These are phyloP conservation scores for Trisateles emortualis DNA, from an alignment of 2,888 invertebrate genomes.

Conservation along the genomic window DNA sequence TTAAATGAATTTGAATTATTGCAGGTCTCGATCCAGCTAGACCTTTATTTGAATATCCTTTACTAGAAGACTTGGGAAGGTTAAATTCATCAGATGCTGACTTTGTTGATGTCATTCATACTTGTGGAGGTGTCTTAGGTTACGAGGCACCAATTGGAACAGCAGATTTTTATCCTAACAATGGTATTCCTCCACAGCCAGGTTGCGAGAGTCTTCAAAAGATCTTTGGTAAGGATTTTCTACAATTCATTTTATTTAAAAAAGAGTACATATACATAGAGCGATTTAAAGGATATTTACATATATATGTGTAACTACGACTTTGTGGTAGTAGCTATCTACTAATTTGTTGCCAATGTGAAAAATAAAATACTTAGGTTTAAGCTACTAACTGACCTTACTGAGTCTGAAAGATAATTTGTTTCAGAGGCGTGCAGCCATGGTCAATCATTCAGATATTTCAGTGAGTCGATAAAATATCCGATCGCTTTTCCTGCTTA, in stretches of 20 bases:
- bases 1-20: slow-evolving; percentile 3
- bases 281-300: no score
- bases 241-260: not conserved
- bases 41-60: slow-evolving; percentile 88
- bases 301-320: no score
- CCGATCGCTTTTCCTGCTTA: slow-evolving; percentile 82
- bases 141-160: slow-evolving; percentile 88
- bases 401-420: not conserved
- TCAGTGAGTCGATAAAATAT: slow-evolving; percentile 87
- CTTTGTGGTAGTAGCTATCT: no score
- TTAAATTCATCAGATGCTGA: slow-evolving; percentile 87
- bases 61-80: slow-evolving; percentile 82
- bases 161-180: slow-evolving; percentile 90
- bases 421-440: slow-evolving; percentile 89
- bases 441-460: slow-evolving; percentile 87
- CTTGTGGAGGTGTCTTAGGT: slow-evolving; percentile 90
- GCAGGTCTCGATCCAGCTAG: slow-evolving; percentile 90
- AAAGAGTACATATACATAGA: not conserved
- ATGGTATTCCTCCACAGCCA: slow-evolving; percentile 88
- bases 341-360: no score
- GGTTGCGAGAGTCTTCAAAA: slow-evolving; percentile 85
- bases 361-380: no score
- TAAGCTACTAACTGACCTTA: no score
- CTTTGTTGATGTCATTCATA: slow-evolving; percentile 89
- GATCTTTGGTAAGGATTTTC: slow-evolving; percentile 54